Base-by-base conservation (phyloP, 2,113 vertebrate genomes). In the Oophaga pumilio region DNA sequence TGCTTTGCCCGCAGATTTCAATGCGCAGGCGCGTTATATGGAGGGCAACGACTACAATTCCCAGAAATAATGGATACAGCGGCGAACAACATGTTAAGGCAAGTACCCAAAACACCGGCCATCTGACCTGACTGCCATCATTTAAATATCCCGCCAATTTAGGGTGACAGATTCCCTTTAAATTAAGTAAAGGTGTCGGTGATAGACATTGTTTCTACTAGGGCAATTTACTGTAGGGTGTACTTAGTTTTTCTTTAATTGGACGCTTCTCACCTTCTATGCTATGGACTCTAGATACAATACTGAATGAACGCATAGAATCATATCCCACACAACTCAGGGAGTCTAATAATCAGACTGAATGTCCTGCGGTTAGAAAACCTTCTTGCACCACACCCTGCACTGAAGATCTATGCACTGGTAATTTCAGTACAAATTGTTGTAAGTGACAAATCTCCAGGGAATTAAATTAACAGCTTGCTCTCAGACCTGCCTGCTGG, bases 341-440 rank as follows among this genome's bases (percentile, higher is more conserved):
- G 56, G 18, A 28, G 52, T 14, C 20, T 77, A 28, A 20, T 20
- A 26, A 66, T 14, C 83, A 80, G 4, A 64, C 26, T 8, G 57
- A 84, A 90, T 86, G 57, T 60, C 14, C 62, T 85, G 84, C 57
- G 79, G 49, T 68, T 12, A 26, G 89, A 53, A 26, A 83, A 74
- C 57, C 24, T 89, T 89, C 28, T 87, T 26, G 22, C 43, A 49
- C 83, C 80, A 68, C 88, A 84, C 89, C 85, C 89, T 90, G 12
- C 3, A 0, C 57, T 56, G 17, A 66, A 89, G 88, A 73, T 68
- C 76, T 73, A 26, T 89, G 90, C 86, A 85, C 90, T 89, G 90
- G 89, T 91, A 90, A 92, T 92, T 93, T 90, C 87, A 17, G 87
- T 91, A 92, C 93, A 93, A 92, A 92, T 93, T 92, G 86, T 89